Evolutionary conservation across 2,888 invertebrate species (phyloP).

Genomic region (Adineta ricciae): DNA sequence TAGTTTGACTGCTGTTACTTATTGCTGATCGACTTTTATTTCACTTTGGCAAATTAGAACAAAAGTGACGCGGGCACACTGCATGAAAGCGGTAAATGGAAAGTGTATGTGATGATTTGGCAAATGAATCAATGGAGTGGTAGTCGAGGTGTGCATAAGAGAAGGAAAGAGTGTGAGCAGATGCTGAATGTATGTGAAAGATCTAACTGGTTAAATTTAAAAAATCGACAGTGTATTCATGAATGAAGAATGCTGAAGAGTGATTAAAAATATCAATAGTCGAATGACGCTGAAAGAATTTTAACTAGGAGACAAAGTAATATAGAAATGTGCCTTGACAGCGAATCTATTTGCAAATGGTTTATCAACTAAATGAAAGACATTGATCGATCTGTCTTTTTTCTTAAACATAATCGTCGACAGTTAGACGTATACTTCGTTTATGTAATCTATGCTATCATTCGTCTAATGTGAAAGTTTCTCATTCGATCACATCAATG

Average conservation of each 20-base stretch:
- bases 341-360: no score
- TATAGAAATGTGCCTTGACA: not conserved
- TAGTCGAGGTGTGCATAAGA: not conserved
- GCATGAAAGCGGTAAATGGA: slow-evolving; percentile 12
- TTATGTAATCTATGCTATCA: not conserved
- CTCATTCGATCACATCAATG: not conserved
- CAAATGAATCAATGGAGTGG: not conserved
- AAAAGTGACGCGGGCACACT: not conserved
- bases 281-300: no score
- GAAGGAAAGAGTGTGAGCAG: not conserved
- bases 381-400: no score
- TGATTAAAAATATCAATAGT: not conserved
- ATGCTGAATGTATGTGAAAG: not conserved
- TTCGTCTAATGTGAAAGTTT: not conserved
- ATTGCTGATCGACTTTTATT: slow-evolving; percentile 5
- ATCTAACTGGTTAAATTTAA: slow-evolving; percentile 2
- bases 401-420: no score
- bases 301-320: no score
- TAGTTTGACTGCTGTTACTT: slow-evolving; percentile 9
- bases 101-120: slow-evolving; percentile 6
- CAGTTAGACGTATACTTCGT: no score
- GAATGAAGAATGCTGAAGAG: not conserved
- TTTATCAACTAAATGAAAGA: no score
- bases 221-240: not conserved
- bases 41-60: slow-evolving; percentile 12